Percentiles rank a stretch among this genome's conserved stretches.
These are phyloP conservation scores for Sclerodermus sp. DNA, from an alignment of 2,888 invertebrate genomes.

Conservation along the genomic window DNA sequence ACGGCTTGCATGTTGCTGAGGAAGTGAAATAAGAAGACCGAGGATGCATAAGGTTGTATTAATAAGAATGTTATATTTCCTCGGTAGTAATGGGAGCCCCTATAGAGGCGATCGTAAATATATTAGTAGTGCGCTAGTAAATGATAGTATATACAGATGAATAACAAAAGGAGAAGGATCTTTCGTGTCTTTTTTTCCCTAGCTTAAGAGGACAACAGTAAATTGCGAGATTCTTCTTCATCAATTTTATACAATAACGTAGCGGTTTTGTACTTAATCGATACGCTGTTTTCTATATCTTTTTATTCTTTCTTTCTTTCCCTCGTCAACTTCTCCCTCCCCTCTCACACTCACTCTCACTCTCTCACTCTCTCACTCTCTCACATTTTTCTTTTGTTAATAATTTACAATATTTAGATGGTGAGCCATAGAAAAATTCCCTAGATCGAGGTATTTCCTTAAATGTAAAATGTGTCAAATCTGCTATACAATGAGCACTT, in stretches of 20 bases:
- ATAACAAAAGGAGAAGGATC: slow-evolving; percentile 46
- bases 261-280: slow-evolving; percentile 45
- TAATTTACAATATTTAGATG: too few species aligned
- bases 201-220: slow-evolving; percentile 6
- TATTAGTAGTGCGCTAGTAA: slow-evolving; percentile 54
- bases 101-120: slow-evolving; percentile 48
- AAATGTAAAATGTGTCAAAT: too few species aligned
- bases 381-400: too few species aligned
- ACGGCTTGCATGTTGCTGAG: too few species aligned
- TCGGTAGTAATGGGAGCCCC: slow-evolving; percentile 53
- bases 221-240: slow-evolving; percentile 5
- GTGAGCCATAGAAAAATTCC: too few species aligned
- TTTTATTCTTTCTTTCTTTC: too few species aligned
- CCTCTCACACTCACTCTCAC: neutral
- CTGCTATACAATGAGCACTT: too few species aligned
- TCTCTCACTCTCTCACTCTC: too few species aligned
- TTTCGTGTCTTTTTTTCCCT: slow-evolving; percentile 10
- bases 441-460: too few species aligned
- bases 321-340: neutral
- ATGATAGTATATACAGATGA: slow-evolving; percentile 56
- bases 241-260: slow-evolving; percentile 38
- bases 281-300: slow-evolving; percentile 30
- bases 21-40: slow-evolving; percentile 11
- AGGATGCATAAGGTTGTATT: slow-evolving; percentile 38
- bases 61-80: slow-evolving; percentile 53